phyloP scores from a whole-genome alignment of 2,113 vertebrate genomes.

The Gopherus flavomarginatus region DNA sequence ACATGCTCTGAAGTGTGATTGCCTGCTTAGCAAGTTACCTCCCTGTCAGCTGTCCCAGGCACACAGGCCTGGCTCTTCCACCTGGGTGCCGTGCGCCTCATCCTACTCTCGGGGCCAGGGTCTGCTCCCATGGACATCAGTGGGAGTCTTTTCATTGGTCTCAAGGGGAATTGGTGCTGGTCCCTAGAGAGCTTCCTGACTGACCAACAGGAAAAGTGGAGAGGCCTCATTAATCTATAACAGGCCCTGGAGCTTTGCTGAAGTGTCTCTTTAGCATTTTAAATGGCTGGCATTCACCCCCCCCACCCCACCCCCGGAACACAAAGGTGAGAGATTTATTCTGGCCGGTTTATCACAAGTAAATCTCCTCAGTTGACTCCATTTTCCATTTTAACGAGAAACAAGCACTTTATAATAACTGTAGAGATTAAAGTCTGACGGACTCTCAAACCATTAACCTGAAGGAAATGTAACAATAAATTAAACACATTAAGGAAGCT shows the following conservation, averaged over 20 bases:
- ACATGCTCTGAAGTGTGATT: neutral
- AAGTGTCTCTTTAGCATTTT: neutral
- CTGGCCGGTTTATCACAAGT: slow-evolving; percentile 45
- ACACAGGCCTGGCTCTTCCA: neutral
- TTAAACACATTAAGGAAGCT: slow-evolving; percentile 77
- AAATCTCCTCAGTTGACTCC: slow-evolving; percentile 58
- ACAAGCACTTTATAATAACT: slow-evolving; percentile 69
- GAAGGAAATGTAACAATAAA: slow-evolving; percentile 75
- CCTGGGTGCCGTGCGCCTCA: neutral
- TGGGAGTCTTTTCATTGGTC: neutral
- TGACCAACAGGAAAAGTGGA: neutral
- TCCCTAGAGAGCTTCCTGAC: neutral
- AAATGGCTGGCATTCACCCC: neutral
- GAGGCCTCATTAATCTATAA: slow-evolving; percentile 23
- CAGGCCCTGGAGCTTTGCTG: slow-evolving; percentile 10
- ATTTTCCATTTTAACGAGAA: slow-evolving; percentile 71
- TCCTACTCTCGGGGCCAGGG: neutral
- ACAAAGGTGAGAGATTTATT: slow-evolving; percentile 40
- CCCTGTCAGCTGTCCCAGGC: neutral
- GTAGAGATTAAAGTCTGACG: slow-evolving; percentile 68
- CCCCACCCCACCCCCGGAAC: neutral
- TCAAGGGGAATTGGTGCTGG: neutral
- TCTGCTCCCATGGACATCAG: neutral
- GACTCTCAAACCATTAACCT: slow-evolving; percentile 73
- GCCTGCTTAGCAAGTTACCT: neutral